A percentile compares a stretch with the other conserved stretches of the same genome.
Evolutionary conservation across 2,888 invertebrate species (phyloP).

Genomic region (Stenodema calcarata): DNA sequence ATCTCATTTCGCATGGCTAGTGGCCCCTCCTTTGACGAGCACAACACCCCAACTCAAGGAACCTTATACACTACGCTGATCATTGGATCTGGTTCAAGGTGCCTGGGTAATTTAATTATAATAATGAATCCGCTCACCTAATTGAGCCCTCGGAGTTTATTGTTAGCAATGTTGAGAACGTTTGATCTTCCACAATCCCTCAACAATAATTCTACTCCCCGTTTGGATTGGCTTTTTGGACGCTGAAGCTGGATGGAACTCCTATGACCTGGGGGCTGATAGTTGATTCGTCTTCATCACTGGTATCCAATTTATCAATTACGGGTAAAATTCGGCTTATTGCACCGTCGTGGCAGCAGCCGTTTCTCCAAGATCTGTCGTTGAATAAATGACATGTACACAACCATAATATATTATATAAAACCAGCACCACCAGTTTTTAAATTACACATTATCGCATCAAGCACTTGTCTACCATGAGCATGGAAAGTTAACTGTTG

Average conservation of each 20-base stretch:
- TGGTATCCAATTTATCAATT: too few species aligned
- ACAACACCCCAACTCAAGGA: neutral
- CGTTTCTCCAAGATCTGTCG: too few species aligned
- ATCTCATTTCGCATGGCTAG: conserved; percentile 29
- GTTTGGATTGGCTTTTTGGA: neutral
- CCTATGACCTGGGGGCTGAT: too few species aligned
- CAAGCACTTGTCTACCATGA: too few species aligned
- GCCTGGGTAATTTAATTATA: neutral
- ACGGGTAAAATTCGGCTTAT: too few species aligned
- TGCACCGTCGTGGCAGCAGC: too few species aligned
- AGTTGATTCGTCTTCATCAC: too few species aligned
- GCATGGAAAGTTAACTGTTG: too few species aligned
- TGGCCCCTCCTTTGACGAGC: neutral
- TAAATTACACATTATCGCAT: too few species aligned
- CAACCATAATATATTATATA: too few species aligned
- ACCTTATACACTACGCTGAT: conserved; percentile 12
- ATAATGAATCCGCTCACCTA: neutral
- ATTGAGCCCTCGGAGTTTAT: neutral
- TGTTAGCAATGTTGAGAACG: neutral
- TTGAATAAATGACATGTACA: too few species aligned
- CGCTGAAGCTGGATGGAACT: neutral
- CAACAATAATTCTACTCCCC: neutral
- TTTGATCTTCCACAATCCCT: neutral
- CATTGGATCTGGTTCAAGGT: neutral
- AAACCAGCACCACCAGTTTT: too few species aligned